Evolutionary conservation across 2,113 vertebrate species (phyloP), one percentile per base, ranked within the genome.

Genomic region (Clupea harengus): DNA sequence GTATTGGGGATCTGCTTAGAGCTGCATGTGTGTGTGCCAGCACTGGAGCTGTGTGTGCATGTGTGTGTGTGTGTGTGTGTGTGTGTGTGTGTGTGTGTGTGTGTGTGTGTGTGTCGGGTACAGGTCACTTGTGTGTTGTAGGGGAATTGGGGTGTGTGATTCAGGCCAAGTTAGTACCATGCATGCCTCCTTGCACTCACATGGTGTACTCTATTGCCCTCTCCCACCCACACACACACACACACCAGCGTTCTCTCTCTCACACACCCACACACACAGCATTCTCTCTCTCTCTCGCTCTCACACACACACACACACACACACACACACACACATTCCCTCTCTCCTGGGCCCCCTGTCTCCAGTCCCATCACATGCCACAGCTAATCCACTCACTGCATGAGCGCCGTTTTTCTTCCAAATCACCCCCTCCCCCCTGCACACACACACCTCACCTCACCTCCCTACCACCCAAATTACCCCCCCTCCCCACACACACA

Each of bases 81-180:
- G n/a, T 82, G 46, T 60, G 78, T 50, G 82, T 83, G 72, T 80
- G 20, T 67, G 60, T 25, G n/a, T 64, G 9, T 25, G 22, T 67
- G 64, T 75, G 72, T 75, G 10, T 78, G 72, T 78, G 28, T 78
- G 28, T 78, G 32, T 78, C 39, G 72, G 28, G 28, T 67, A 11
- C 64, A 67, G 6, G 64, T 67, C 64, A 67, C 64, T 67, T 67
- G 64, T 28, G 52, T 57, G n/a, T 64, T 67, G 72, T 11, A 78
- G 72, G 32, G 25, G 72, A 78, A 78, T n/a, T 57, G 82, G 45
- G 52, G 78, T 32, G 25, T 87, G 44, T 82, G 81, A 80, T 83
- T 54, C 18, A 22, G 50, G 22, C n/a, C 82, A 87, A 83, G 83
- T 84, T 82, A 87, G 22, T 25, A 8, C 64, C 25, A 67, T 28